Percentiles rank a stretch among this genome's conserved stretches.
Evolutionary conservation across 2,888 invertebrate species (phyloP).

Genomic region (Ferrisia virgata): DNA sequence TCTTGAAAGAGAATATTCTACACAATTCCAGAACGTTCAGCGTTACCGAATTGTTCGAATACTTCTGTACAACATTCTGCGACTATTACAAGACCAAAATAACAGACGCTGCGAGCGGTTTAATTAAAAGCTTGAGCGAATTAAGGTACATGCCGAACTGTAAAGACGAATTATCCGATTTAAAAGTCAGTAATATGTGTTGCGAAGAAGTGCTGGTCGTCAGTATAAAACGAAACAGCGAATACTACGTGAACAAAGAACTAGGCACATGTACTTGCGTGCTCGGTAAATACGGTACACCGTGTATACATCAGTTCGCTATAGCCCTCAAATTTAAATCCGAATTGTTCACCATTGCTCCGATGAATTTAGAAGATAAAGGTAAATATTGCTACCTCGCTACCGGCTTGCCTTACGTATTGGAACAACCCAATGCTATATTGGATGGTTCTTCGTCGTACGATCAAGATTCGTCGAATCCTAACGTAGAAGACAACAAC

Average conservation of each 20-base stretch:
- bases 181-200: not conserved
- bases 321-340: not conserved
- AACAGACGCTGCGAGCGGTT: not conserved
- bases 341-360: constrained; percentile 16
- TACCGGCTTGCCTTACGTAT: not conserved
- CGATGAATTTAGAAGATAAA: constrained; percentile 27
- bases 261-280: constrained; percentile 29
- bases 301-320: constrained; percentile 16
- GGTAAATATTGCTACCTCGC: constrained; percentile 25
- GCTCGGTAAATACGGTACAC: not conserved
- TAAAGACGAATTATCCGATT: constrained; percentile 20
- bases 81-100: constrained; percentile 33
- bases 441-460: not conserved
- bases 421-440: not conserved
- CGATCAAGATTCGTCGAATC: not conserved
- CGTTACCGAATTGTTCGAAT: constrained; percentile 32
- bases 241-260: constrained; percentile 21
- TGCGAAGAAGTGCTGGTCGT: constrained; percentile 3
- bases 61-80: constrained; percentile 5
- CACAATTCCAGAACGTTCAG: constrained; percentile 27
- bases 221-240: constrained; percentile 1
- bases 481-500: not conserved
- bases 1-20: constrained; percentile 20
- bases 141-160: not conserved
- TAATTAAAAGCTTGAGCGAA: not conserved